Evolutionary conservation across 1,140 invertebrate species (phyloP), one percentile per base, ranked within the genome.

Genomic region (Drosophila navojoa): DNA sequence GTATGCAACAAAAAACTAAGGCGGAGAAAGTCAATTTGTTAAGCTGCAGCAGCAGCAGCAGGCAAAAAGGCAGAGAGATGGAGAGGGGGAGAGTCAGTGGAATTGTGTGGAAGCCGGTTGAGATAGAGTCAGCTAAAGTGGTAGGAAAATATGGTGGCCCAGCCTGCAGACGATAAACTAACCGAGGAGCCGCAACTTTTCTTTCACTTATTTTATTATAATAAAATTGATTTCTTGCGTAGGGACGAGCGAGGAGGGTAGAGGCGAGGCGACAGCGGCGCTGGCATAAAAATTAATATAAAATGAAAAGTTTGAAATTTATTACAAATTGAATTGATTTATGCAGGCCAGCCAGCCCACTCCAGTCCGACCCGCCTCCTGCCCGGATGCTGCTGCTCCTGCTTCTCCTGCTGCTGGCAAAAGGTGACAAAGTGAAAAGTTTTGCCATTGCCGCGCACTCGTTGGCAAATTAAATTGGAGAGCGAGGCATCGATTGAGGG

Each of bases 291-390:
- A 89, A 87, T 87, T 87, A 87, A 87, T 87, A 87, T 89, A 89
- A 87, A 87, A 87, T 89, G 84, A 87, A 87, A 87, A 87, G 84
- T 87, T 87, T 87, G 84, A 89, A 87, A 87, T 87, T 87, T 87
- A 89, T 87, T 87, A 89, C 84, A 87, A 87, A 89, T 87, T 87
- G 79, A 87, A 87, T 87, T 87, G 84, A 87, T 87, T 87, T 87
- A 87, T 87, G 84, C 84, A 59, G 22, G 50, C n/a, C 25, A 42
- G 15, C 19, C 19, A 19, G 27, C 13, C 53, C n/a, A 42, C 52
- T 6, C 50, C 50, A 19, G 1, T n/a, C n/a, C 13, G 13, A 38
- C 15, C 2, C 16, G 13, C 13, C 54, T 16, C 19, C 19, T 19
- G 19, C 19, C 19, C 19, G 19, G 19, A 19, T 19, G 19, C 19